Base-by-base conservation (phyloP, 2,888 invertebrate genomes). In the Orchestes rusci region DNA sequence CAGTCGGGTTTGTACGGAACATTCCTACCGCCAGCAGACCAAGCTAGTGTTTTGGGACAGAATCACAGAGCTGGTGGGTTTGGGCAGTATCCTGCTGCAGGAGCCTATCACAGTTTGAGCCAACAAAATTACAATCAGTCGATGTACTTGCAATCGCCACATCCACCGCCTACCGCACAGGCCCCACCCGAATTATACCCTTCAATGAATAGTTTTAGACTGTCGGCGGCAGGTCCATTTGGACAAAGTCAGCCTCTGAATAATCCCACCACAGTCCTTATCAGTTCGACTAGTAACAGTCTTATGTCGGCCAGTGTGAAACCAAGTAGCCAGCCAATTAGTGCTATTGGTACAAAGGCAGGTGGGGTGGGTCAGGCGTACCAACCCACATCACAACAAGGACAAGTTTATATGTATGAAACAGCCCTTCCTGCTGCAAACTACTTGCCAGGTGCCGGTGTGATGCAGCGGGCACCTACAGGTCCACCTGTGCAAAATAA, bases 281-380 rank as follows among this genome's bases (percentile, higher is more conserved):
- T 91, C 55, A 85, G 89, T 51, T 84, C 86, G 44, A 84, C 85
- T 43, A 85, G 89, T 46, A 90, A 89, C 68, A 86, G 86, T 23
- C 73, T 91, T 56, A 91, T 91, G 89, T 88, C 90, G 3, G 83
- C 88, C 27, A 84, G 84, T 48, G 87, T 89, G 39, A 91, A 90
- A 61, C 83, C 86, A 5, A 80, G 84, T 27, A 78, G 80, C 50
- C 87, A 87, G 67, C 55, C 51, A 3, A 84, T 89, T 56, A 88
- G 88, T 53, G 87, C 89, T 45, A 89, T 90, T 56, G 62, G 70
- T 36, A 76, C 77, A 4, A 78, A 78, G 62, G 74, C 70, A 10
- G 70, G 69, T 34, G 67, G 73, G 41, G 71, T 75, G 43, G 75
- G 73, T 44, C 76, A 75, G 57, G 73, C 73, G 3, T 75, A 75